Evolutionary conservation across 1,140 invertebrate species (phyloP), one percentile per base, ranked within the genome.

Genomic region (Planococcus citri): DNA sequence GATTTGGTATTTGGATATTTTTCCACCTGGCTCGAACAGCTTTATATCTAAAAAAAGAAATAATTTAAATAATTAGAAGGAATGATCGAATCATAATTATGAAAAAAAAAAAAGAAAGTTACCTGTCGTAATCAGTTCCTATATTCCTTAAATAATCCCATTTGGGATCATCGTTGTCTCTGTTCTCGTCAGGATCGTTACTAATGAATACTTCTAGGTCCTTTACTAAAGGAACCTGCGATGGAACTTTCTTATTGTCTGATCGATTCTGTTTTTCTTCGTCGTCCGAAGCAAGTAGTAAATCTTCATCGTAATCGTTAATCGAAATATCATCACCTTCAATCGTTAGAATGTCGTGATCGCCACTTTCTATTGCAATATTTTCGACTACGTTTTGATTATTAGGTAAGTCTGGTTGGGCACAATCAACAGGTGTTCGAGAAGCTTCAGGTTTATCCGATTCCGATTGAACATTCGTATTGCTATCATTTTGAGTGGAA

Each of bases 71-170:
- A 8, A 37, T 37, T 37, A 14, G 14, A 37, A n/a, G n/a, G n/a
- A n/a, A n/a, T n/a, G n/a, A n/a, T 37, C 6, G 6, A 37, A 37
- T 37, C 33, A 37, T 8, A 37, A 37, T 37, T 14, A 51, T 51
- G 41, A 51, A n/a, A 17, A 51, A 51, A 51, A 51, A 20, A 51
- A 17, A n/a, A 51, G 17, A 51, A 64, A 64, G 24, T 64, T 64
- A 64, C 60, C 22, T 64, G 10, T 64, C 60, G 17, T 24, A 64
- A 27, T 64, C 60, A 17, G 10, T 64, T 27, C 60, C 60, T 21
- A 64, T 24, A 64, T 64, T 64, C 17, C 60, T 64, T 3, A 64
- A 25, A 27, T 22, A 64, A 14, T 64, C 60, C 60, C 60, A 64
- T 24, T 64, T 64, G 2, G 60, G 60, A 64, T 64, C 60, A 24